Evolutionary conservation across 2,888 invertebrate species (phyloP).

Genomic region (Gonocerus acuteangulatus): DNA sequence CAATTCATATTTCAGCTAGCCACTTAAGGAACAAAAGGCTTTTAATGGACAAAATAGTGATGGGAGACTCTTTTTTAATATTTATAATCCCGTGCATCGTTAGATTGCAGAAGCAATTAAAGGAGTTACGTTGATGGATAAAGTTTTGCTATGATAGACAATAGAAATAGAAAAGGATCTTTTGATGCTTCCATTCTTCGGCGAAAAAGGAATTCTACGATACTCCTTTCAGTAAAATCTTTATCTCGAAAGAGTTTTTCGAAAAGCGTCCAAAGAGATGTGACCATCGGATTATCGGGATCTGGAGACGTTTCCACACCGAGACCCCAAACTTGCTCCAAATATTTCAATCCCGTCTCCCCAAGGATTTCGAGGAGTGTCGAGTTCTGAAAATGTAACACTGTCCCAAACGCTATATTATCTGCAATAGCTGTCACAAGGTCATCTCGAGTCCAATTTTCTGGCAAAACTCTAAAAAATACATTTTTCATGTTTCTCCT

Average conservation of each 20-base stretch:
- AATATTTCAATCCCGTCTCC: constrained; percentile 25
- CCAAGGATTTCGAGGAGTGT: constrained; percentile 27
- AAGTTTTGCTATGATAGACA: constrained; percentile 26
- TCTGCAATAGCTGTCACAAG: constrained; percentile 30
- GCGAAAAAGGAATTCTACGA: constrained; percentile 29
- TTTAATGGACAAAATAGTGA: no score
- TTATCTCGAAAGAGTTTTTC: constrained; percentile 28
- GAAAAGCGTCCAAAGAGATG: constrained; percentile 30
- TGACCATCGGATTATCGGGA: constrained; percentile 28
- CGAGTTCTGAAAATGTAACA: constrained; percentile 27
- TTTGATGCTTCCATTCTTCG: constrained; percentile 30
- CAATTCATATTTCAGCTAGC: no score
- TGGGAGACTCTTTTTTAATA: no score
- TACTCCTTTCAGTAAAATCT: constrained; percentile 26
- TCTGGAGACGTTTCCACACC: constrained; percentile 10
- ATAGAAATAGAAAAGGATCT: constrained; percentile 32
- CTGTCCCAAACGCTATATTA: constrained; percentile 26
- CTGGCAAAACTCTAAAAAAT: constrained; percentile 31
- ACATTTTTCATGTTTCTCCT: constrained; percentile 31
- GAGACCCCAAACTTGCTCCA: constrained; percentile 20
- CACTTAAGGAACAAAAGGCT: no score
- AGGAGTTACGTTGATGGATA: constrained; percentile 22
- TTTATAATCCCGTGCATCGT: no score
- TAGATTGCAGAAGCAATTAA: no score
- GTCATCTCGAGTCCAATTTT: constrained; percentile 32